These are phyloP conservation scores for Colletes collaris DNA, from an alignment of 2,888 invertebrate species.

Conservation along the genomic window DNA sequence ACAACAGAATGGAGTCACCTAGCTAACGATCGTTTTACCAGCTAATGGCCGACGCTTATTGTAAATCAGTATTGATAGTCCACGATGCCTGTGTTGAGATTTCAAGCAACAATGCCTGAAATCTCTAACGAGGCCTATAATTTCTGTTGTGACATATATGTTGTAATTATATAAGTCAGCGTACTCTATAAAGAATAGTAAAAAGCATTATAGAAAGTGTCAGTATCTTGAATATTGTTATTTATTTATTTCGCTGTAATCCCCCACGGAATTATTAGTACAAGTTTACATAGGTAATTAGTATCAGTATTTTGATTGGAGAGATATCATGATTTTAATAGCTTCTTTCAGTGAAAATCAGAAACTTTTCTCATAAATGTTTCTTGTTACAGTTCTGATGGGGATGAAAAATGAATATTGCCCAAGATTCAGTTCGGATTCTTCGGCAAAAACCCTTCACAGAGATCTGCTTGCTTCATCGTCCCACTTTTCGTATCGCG, in stretches of 20 bases:
- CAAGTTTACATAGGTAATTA: too few species aligned
- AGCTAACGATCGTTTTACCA: conserved; percentile 18
- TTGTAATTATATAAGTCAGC: too few species aligned
- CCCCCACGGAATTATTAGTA: too few species aligned
- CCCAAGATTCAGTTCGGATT: conserved; percentile 1
- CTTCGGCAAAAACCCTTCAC: conserved; percentile 5
- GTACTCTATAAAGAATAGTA: too few species aligned
- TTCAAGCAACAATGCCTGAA: background rate
- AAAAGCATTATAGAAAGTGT: too few species aligned
- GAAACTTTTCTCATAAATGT: background rate
- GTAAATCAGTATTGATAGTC: conserved; percentile 6
- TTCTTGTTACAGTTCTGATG: background rate
- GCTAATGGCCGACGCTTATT: conserved; percentile 31
- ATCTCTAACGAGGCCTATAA: background rate
- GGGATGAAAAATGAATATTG: conserved; percentile 19
- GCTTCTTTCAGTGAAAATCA: background rate
- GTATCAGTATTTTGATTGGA: too few species aligned
- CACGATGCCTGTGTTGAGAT: background rate
- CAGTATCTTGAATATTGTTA: too few species aligned
- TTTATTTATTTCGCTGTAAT: too few species aligned
- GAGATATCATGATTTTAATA: background rate
- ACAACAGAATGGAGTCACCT: conserved; percentile 21
- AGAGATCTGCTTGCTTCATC: conserved; percentile 22
- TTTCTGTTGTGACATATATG: too few species aligned
- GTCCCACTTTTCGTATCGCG: conserved; percentile 27